phyloP scores from a whole-genome alignment of 2,113 vertebrate genomes.

The Rhabdornis inornatus region DNA sequence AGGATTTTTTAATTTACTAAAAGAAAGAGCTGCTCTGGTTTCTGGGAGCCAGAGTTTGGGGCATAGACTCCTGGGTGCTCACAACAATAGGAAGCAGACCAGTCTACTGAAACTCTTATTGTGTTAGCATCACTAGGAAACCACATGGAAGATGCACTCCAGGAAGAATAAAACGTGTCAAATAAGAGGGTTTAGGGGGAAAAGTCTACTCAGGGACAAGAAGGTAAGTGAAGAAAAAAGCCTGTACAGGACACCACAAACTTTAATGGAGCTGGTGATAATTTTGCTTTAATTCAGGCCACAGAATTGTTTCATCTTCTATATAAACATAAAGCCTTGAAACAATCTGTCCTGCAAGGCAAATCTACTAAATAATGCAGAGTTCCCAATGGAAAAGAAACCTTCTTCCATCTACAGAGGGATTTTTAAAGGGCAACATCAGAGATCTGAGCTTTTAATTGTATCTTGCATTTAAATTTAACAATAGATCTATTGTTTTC shows the following conservation, averaged over 20 bases:
- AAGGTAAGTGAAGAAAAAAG: neutral
- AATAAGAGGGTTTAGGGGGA: neutral
- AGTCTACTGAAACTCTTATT: neutral
- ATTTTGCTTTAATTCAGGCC: constrained; percentile 37
- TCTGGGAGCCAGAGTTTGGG: neutral
- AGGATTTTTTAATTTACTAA: neutral
- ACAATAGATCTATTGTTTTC: neutral
- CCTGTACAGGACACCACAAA: neutral
- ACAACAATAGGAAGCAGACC: neutral
- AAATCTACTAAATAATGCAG: constrained; percentile 59
- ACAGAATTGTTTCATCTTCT: constrained; percentile 47
- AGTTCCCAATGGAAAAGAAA: constrained; percentile 36
- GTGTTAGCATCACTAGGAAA: neutral
- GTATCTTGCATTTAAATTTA: constrained; percentile 17
- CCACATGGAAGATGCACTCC: neutral
- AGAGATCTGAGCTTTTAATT: constrained; percentile 39
- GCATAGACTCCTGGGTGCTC: neutral
- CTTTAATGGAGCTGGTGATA: neutral
- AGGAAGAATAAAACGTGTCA: neutral
- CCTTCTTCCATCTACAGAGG: constrained; percentile 23
- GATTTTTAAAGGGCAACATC: constrained; percentile 24
- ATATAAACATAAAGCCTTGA: constrained; percentile 1
- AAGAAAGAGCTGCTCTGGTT: neutral
- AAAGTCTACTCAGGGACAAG: neutral
- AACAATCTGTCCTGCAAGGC: constrained; percentile 49